Evolutionary conservation across 2,888 invertebrate genomes (phyloP), one percentile per base, ranked within the genome.

Genomic region (Archips xylosteana): DNA sequence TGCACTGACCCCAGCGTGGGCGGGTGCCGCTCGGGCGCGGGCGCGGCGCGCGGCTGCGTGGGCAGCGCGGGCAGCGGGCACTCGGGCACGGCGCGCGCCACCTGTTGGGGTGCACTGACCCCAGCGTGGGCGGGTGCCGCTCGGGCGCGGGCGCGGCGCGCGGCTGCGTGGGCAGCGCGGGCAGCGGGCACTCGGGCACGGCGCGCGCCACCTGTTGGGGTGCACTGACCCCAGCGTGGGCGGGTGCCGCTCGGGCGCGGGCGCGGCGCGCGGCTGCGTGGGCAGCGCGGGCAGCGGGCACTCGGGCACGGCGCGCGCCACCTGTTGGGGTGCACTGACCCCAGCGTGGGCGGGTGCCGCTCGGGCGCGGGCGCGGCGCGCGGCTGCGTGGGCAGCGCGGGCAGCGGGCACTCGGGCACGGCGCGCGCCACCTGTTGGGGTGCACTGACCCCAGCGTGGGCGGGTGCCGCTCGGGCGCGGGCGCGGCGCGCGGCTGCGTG

Each of bases 31-130:
- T 79, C 80, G 60, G 74, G 74, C 70, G 62, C 67, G 64, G 61
- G 71, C 66, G 77, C 67, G 39, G 81, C 69, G 68, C 79, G 80
- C 75, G 62, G 71, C 66, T 77, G 67, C 45, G 81, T 70, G 68
- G 80, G 80, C 75, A 83, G 83, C 68, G 87, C 78, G n/a, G 95
- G 89, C 82, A 92, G 87, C 3, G 95, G 95, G 72, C 96, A 95
- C 77, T 96, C 94, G 89, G 97, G 97, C 81, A 95, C 95, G n/a
- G n/a, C n/a, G n/a, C n/a, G n/a, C n/a, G n/a, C n/a, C 51, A 39
- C 39, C 39, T 39, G 39, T 39, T 39, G 39, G 39, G 39, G 54
- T 9, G 15, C 9, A 76, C 78, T 75, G 32, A 90, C 90, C 90
- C 89, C 2, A 89, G 81, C 0, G 83, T 87, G 15, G 89, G 88